phyloP scores from a whole-genome alignment of 2,797 vertebrate species.

The Micromesistius poutassou region DNA sequence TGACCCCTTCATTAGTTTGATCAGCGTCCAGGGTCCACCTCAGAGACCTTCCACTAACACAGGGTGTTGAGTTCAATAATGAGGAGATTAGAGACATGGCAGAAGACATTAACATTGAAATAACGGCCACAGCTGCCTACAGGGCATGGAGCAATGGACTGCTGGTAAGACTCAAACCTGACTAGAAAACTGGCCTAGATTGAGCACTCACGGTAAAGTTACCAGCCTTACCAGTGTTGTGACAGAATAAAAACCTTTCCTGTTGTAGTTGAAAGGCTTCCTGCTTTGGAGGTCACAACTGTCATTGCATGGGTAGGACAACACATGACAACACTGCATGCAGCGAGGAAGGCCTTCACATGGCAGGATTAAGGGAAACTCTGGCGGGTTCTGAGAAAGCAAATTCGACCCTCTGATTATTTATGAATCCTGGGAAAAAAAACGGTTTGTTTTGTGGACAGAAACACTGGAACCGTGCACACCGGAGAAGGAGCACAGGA shows the following conservation, averaged over 20 bases:
- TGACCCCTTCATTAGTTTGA: slow-evolving; percentile 32
- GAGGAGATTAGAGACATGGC: slow-evolving; percentile 43
- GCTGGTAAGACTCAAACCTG: slow-evolving; percentile 22
- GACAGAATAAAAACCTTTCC: slow-evolving; percentile 20
- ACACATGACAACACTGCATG: slow-evolving; percentile 34
- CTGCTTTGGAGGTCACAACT: slow-evolving; percentile 22
- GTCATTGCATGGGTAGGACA: slow-evolving; percentile 18
- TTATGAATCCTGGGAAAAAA: slow-evolving; percentile 29
- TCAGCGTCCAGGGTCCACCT: slow-evolving; percentile 31
- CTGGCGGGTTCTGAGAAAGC: slow-evolving; percentile 24
- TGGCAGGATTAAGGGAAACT: slow-evolving; percentile 42
- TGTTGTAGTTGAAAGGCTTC: slow-evolving; percentile 26
- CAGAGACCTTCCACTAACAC: slow-evolving; percentile 25
- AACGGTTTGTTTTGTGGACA: slow-evolving; percentile 20
- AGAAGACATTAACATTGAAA: slow-evolving; percentile 41
- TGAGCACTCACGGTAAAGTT: slow-evolving; percentile 41
- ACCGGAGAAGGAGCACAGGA: slow-evolving; percentile 24
- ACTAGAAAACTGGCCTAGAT: slow-evolving; percentile 30
- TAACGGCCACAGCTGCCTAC: slow-evolving; percentile 37
- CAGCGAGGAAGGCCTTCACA: slow-evolving; percentile 39
- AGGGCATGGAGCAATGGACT: slow-evolving; percentile 34
- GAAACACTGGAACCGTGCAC: slow-evolving; percentile 12
- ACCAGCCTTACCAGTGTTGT: slow-evolving; percentile 33
- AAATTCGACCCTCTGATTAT: slow-evolving; percentile 30
- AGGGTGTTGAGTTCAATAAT: slow-evolving; percentile 37